Evolutionary conservation across 2,797 vertebrate genomes (phyloP).

Genomic region (Lycodopsis pacificus): DNA sequence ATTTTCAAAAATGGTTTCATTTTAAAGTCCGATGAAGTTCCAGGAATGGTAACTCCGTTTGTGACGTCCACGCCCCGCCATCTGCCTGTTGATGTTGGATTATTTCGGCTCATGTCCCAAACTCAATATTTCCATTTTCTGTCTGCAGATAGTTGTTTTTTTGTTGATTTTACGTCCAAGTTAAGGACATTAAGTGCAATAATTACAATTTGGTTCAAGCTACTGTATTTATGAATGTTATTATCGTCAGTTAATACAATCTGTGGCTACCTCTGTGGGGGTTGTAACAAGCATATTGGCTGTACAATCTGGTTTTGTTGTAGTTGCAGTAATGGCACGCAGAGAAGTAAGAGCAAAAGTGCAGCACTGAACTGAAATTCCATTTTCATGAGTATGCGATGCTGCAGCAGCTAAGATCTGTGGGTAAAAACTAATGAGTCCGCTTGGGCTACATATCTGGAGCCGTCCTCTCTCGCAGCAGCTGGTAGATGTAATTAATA

Average conservation of each 20-base stretch:
- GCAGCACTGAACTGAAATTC: constrained; percentile 25
- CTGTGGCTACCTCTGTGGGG: not conserved
- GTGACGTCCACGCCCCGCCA: not conserved
- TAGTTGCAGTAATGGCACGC: constrained; percentile 1
- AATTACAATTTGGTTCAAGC: not conserved
- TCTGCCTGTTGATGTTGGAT: not conserved
- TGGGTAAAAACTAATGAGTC: constrained; percentile 76
- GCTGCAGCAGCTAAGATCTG: constrained; percentile 58
- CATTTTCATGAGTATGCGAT: constrained; percentile 48
- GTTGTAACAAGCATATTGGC: not conserved
- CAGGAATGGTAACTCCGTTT: not conserved
- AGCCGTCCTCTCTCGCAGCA: constrained; percentile 61
- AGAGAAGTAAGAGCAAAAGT: constrained; percentile 13
- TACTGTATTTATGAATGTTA: not conserved
- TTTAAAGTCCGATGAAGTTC: constrained; percentile 3
- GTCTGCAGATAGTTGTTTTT: too few relatives aligned
- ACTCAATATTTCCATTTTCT: not conserved
- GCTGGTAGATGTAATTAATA: constrained; percentile 80
- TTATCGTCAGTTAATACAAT: not conserved
- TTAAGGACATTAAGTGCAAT: not conserved
- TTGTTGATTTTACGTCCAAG: not conserved
- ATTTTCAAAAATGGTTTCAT: not conserved
- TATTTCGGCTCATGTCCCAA: not conserved
- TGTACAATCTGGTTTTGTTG: constrained; percentile 13
- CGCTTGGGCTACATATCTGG: constrained; percentile 63